A percentile compares a stretch with the other conserved stretches of the same genome.
Evolutionary conservation across 2,113 vertebrate genomes (phyloP).

Genomic region (Eudyptes chrysolophus): DNA sequence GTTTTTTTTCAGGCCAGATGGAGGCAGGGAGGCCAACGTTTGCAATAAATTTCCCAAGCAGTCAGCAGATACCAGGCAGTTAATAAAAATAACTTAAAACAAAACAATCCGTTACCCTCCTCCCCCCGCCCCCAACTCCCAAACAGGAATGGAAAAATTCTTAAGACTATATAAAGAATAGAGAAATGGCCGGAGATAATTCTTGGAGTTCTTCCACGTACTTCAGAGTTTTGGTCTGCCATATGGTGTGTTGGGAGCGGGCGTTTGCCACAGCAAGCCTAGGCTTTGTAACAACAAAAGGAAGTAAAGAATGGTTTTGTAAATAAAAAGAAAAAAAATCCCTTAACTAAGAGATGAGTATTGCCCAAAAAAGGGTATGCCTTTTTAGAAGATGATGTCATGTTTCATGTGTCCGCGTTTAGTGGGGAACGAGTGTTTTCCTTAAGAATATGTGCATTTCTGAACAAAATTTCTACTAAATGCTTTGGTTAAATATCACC

Average conservation of each 20-base stretch:
- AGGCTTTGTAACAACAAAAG: not conserved
- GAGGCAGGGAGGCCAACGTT: not conserved
- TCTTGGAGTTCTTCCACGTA: constrained; percentile 33
- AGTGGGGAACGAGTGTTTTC: not conserved
- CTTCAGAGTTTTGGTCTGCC: not conserved
- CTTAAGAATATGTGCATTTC: not conserved
- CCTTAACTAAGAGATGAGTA: not conserved
- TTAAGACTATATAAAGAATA: constrained; percentile 47
- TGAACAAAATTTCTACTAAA: not conserved
- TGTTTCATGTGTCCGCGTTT: not conserved
- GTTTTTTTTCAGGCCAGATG: not conserved
- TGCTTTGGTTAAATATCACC: not conserved
- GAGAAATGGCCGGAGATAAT: constrained; percentile 23
- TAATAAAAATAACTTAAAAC: constrained; percentile 45
- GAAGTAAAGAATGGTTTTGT: not conserved
- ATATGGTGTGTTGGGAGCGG: not conserved
- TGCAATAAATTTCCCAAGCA: constrained; percentile 5
- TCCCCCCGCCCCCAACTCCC: not conserved
- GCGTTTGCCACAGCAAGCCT: not conserved
- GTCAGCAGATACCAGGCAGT: constrained; percentile 4
- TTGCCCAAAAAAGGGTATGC: not conserved
- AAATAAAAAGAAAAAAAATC: not conserved
- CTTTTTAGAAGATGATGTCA: not conserved
- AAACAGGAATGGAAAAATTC: constrained; percentile 59
- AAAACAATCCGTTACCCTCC: not conserved